Conservation (phyloP, 2,888 invertebrate genomes). For the Leptinotarsa juncta region DNA sequence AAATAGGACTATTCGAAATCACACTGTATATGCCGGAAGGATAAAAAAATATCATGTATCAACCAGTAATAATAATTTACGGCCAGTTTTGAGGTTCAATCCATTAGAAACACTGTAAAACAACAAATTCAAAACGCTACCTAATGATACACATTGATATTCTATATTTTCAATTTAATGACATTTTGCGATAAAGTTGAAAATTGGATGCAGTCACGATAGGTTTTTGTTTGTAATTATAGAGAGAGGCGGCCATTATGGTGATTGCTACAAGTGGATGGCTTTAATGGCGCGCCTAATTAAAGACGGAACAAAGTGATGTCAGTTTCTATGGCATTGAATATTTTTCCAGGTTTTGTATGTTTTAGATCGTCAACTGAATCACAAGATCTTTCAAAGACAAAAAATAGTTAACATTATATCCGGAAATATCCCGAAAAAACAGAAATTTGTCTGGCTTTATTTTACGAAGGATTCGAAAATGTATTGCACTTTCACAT, state of each 20-base stretch:
- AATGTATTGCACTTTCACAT: too few species aligned
- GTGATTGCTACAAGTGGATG: constrained; percentile 61
- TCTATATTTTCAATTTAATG: constrained; percentile 45
- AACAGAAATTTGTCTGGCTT: too few species aligned
- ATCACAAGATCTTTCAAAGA: too few species aligned
- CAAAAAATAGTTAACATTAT: too few species aligned
- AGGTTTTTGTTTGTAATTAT: constrained; percentile 61
- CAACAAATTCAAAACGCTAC: constrained; percentile 24
- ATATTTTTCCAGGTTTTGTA: too few species aligned
- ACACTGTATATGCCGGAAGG: background rate
- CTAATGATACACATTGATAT: constrained; percentile 27
- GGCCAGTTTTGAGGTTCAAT: background rate
- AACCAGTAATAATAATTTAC: background rate
- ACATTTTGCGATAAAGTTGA: constrained; percentile 50
- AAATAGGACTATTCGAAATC: background rate
- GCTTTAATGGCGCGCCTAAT: constrained; percentile 56
- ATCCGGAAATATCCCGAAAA: too few species aligned
- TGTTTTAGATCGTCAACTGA: too few species aligned
- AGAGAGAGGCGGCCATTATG: constrained; percentile 59
- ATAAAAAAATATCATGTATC: background rate
- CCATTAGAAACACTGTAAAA: constrained; percentile 24
- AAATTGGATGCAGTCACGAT: constrained; percentile 64
- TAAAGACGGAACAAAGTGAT: constrained; percentile 47
- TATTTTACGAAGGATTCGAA: too few species aligned
- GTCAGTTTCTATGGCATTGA: constrained; percentile 37